Percentiles rank a stretch among this genome's conserved stretches.
Conservation (phyloP, 2,113 vertebrate species). For the Labeo catla region DNA sequence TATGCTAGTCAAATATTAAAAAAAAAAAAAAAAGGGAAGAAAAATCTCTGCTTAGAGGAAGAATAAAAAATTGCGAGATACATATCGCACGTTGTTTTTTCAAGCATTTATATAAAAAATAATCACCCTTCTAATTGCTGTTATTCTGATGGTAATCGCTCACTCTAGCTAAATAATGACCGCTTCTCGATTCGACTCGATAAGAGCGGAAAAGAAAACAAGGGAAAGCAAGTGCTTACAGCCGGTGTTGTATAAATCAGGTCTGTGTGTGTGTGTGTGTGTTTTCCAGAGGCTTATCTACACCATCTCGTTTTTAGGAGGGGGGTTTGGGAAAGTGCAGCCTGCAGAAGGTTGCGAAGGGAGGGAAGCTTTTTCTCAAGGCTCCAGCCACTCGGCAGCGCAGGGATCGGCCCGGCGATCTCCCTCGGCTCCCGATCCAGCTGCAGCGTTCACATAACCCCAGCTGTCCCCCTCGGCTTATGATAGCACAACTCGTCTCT, state of each 20-base stretch:
- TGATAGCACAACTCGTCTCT: slow-evolving; percentile 81
- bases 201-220: slow-evolving; percentile 59
- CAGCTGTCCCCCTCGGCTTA: slow-evolving; percentile 79
- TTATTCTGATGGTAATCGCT: slow-evolving; percentile 56
- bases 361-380: slow-evolving; percentile 71
- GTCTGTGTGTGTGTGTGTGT: slow-evolving; percentile 61
- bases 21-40: slow-evolving; percentile 52
- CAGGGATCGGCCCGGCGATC: slow-evolving; percentile 76
- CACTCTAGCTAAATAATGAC: slow-evolving; percentile 38
- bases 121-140: slow-evolving; percentile 55
- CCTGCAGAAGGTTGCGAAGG: slow-evolving; percentile 53
- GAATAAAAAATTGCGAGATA: slow-evolving; percentile 56
- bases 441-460: slow-evolving; percentile 85
- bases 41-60: slow-evolving; percentile 59
- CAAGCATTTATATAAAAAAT: slow-evolving; percentile 54
- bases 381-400: slow-evolving; percentile 66
- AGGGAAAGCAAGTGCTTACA: slow-evolving; percentile 54
- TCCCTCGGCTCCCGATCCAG: slow-evolving; percentile 79
- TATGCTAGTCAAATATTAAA: slow-evolving; percentile 13
- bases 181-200: slow-evolving; percentile 56
- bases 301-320: slow-evolving; percentile 66
- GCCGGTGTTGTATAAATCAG: slow-evolving; percentile 70
- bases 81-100: slow-evolving; percentile 47
- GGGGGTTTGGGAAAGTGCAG: slow-evolving; percentile 59
- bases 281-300: slow-evolving; percentile 68